Percentiles rank a stretch among this genome's conserved stretches.
These are phyloP conservation scores for Psittacus erithacus DNA, from an alignment of 2,113 vertebrate species.

Conservation along the genomic window DNA sequence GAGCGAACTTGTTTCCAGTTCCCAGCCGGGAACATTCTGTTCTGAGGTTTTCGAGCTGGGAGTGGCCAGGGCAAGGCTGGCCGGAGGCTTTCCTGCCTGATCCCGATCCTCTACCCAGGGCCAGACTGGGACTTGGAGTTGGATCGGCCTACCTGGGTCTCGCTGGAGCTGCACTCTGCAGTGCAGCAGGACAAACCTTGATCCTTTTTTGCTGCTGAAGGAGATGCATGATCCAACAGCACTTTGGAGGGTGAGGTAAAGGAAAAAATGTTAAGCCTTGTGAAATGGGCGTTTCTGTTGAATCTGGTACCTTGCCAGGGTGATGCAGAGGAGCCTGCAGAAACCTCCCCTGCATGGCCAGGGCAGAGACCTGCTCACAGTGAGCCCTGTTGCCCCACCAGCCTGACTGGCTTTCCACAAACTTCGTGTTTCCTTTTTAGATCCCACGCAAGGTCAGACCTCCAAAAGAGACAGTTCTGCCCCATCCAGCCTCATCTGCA, in stretches of 20 bases:
- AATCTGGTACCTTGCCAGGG: background rate
- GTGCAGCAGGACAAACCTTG: background rate
- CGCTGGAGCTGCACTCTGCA: fast-evolving
- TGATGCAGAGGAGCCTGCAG: background rate
- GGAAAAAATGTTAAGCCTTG: background rate
- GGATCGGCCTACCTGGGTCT: background rate
- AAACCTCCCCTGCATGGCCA: background rate
- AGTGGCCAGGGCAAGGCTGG: background rate
- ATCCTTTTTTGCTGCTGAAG: background rate
- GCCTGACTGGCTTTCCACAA: background rate
- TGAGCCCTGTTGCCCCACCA: background rate
- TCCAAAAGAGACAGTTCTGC: background rate
- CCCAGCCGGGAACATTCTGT: conserved; percentile 37
- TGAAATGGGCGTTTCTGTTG: background rate
- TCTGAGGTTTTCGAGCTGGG: background rate
- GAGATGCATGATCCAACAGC: background rate
- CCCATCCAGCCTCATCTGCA: no score
- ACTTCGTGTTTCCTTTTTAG: background rate
- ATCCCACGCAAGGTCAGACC: background rate
- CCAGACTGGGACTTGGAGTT: background rate
- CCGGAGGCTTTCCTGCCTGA: background rate
- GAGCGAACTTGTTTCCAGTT: background rate
- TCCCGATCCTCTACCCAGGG: background rate
- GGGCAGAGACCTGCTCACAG: background rate
- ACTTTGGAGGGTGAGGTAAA: fast-evolving